Evolutionary conservation across 1,140 invertebrate species (phyloP).

Genomic region (Melanaphis sacchari): DNA sequence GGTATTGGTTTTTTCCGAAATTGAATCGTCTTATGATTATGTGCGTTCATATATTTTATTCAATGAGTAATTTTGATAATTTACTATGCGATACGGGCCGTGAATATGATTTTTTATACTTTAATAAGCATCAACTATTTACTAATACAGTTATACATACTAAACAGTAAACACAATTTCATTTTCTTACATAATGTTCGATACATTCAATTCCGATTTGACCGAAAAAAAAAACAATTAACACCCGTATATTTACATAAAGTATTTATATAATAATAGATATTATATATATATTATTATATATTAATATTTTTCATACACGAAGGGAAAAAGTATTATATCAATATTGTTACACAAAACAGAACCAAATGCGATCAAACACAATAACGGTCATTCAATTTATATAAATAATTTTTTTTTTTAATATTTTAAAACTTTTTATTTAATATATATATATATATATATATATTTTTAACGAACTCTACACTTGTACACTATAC

Average conservation of each 20-base stretch:
- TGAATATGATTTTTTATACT: neutral
- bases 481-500: conserved; percentile 58
- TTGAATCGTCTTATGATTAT: neutral
- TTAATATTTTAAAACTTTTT: neutral
- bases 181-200: neutral
- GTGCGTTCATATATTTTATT: neutral
- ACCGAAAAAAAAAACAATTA: neutral
- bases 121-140: neutral
- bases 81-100: neutral
- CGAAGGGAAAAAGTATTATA: neutral
- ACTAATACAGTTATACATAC: neutral
- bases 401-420: neutral
- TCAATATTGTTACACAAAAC: neutral
- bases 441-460: conserved; percentile 30
- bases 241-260: neutral
- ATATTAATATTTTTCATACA: neutral
- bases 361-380: neutral
- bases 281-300: neutral
- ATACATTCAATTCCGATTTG: neutral
- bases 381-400: conserved; percentile 35
- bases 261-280: conserved; percentile 34
- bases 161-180: neutral
- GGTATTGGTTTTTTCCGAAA: neutral
- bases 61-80: neutral
- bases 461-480: conserved; percentile 43